Evolutionary conservation across 1,140 invertebrate species (phyloP), one percentile per base, ranked within the genome.

Genomic region (Trachymyrmex cornetzi): DNA sequence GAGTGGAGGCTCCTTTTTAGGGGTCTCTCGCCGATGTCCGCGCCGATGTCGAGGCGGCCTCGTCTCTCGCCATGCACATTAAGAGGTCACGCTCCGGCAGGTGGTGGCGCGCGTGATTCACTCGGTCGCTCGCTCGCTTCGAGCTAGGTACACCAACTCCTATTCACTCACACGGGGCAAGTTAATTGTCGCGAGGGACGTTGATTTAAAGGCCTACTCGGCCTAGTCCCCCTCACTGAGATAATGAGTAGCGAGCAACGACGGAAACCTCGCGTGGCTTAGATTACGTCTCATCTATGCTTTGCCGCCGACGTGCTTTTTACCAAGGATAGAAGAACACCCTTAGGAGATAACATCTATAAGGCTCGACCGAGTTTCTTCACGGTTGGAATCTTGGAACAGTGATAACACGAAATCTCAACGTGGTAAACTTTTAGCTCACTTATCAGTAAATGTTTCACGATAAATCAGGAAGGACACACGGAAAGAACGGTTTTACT

Each of bases 71-170:
- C 81, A 88, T 88, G 88, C 87, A 75, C 92, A 93, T 93, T 93
- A 93, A 93, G 92, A 91, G 93, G 92, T 93, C 93, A 93, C 93
- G 93, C 92, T 93, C 92, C 92, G 93, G 93, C 93, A 93, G 93
- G 93, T 93, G 93, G 92, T 77, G 90, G 77, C 86, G 89, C 92
- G 89, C 92, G 92, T 92, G 93, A 93, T 93, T 93, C 92, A 92
- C 91, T 90, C 90, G 87, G 61, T 88, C 80, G 69, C 7, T 38
- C 27, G 92, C 91, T 90, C 90, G 87, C 69, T 87, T 53, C 81
- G 80, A 87, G 85, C 90, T 88, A 92, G 89, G 69, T 84, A 57
- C 48, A 75, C 85, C 88, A 72, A 72, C 57, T 71, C 63, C 86
- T 91, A 89, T 91, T 91, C 92, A 89, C 92, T 90, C 89, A 90